A percentile compares a stretch with the other conserved stretches of the same genome.
Conservation (phyloP, 2,888 invertebrate species). For the Drosophila austrosaltans region DNA sequence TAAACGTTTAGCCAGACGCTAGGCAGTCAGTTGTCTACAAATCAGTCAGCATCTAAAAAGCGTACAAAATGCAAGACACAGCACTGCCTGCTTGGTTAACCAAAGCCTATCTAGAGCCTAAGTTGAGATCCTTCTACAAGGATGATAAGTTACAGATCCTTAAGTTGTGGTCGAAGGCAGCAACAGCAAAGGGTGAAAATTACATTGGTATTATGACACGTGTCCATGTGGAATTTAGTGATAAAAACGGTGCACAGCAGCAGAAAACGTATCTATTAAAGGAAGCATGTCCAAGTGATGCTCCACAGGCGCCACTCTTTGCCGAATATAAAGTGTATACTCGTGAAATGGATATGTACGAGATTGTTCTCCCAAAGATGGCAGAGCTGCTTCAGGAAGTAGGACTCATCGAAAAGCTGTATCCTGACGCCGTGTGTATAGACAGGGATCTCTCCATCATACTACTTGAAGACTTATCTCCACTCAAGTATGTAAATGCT, state of each 20-base stretch:
- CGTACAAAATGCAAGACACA: conserved; percentile 31
- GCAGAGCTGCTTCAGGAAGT: conserved; percentile 52
- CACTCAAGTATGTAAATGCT: conserved; percentile 58
- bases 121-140: conserved; percentile 37
- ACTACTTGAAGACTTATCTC: conserved; percentile 61
- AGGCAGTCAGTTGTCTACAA: conserved; percentile 7
- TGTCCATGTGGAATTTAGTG: conserved; percentile 47
- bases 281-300: conserved; percentile 39
- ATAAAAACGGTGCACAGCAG: conserved; percentile 11
- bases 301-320: conserved; percentile 48
- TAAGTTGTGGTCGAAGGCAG: conserved; percentile 50
- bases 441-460: conserved; percentile 63
- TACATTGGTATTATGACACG: conserved; percentile 63
- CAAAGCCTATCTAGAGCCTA: conserved; percentile 54
- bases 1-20: conserved; percentile 23
- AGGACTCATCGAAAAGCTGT: conserved; percentile 54
- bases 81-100: conserved; percentile 61
- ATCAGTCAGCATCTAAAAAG: background rate
- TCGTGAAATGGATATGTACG: conserved; percentile 77
- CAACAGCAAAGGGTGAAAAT: conserved; percentile 64
- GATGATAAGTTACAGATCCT: conserved; percentile 45
- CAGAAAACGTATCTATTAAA: conserved; percentile 55
- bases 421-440: conserved; percentile 68
- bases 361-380: conserved; percentile 69
- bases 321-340: conserved; percentile 54